phyloP scores from a whole-genome alignment of 2,888 invertebrate species.

The Cyclophora punctaria region DNA sequence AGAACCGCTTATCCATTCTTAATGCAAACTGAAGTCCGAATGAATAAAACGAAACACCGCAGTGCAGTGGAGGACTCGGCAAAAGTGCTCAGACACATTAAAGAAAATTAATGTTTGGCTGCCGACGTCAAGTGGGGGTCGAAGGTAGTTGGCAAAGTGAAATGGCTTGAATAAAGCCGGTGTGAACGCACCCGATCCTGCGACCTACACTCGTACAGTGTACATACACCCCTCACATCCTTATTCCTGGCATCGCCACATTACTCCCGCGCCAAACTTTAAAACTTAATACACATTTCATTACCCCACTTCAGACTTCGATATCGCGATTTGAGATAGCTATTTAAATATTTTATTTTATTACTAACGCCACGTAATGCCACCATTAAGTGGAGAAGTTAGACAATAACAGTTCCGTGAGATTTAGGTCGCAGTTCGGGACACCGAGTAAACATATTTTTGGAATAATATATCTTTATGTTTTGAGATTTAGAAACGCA shows the following conservation, averaged over 20 bases:
- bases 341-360: conserved; percentile 36
- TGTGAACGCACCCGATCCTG: conserved; percentile 57
- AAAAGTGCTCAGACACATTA: conserved; percentile 74
- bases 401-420: conserved; percentile 26
- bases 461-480: background rate
- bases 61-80: conserved; percentile 63
- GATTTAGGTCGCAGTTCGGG: conserved; percentile 22
- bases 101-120: conserved; percentile 75
- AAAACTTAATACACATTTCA: conserved; percentile 53
- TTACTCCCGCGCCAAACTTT: conserved; percentile 45
- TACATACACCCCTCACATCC: conserved; percentile 26
- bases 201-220: conserved; percentile 14
- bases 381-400: conserved; percentile 28
- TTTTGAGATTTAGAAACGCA: too few relatives aligned
- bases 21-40: conserved; percentile 60
- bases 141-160: conserved; percentile 67
- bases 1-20: conserved; percentile 60
- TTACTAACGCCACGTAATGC: conserved; percentile 24
- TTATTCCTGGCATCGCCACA: conserved; percentile 45
- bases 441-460: conserved; percentile 9
- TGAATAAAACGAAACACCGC: conserved; percentile 72
- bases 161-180: conserved; percentile 62
- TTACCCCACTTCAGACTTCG: conserved; percentile 20
- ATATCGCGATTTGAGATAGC: conserved; percentile 26
- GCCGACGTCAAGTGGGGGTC: conserved; percentile 65